Conservation (phyloP, 1,140 invertebrate species). For the Steinernema khuongi region DNA sequence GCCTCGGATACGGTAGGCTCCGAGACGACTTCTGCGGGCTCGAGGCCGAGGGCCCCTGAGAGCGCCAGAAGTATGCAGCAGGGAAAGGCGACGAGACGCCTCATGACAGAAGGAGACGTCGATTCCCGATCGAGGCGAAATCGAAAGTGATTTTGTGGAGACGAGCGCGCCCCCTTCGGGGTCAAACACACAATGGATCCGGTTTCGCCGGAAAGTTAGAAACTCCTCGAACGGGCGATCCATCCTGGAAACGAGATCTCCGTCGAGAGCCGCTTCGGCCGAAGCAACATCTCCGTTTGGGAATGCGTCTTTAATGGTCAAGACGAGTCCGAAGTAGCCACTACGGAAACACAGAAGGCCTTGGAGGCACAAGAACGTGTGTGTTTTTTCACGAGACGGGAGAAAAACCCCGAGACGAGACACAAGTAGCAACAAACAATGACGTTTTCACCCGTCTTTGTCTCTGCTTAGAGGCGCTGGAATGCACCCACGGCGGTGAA, state of each 20-base stretch:
- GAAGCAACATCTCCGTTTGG: too few species aligned
- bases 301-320: too few species aligned
- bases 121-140: background rate
- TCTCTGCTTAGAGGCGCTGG: too few species aligned
- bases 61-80: background rate
- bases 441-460: too few species aligned
- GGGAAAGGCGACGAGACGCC: slow-evolving; percentile 8
- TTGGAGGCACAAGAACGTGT: too few species aligned
- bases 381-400: too few species aligned
- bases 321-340: too few species aligned
- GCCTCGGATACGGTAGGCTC: background rate
- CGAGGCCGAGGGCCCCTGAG: background rate
- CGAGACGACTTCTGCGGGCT: background rate
- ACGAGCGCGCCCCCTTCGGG: background rate
- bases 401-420: too few species aligned
- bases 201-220: background rate
- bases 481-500: too few species aligned
- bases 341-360: too few species aligned
- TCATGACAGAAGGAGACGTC: background rate
- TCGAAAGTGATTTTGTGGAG: background rate
- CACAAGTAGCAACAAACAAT: too few species aligned
- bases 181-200: slow-evolving; percentile 9
- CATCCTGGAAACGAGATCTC: background rate
- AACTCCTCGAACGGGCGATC: background rate
- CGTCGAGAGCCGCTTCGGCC: too few species aligned